phyloP scores from a whole-genome alignment of 1,140 invertebrate genomes.

The Drosophila virilis region DNA sequence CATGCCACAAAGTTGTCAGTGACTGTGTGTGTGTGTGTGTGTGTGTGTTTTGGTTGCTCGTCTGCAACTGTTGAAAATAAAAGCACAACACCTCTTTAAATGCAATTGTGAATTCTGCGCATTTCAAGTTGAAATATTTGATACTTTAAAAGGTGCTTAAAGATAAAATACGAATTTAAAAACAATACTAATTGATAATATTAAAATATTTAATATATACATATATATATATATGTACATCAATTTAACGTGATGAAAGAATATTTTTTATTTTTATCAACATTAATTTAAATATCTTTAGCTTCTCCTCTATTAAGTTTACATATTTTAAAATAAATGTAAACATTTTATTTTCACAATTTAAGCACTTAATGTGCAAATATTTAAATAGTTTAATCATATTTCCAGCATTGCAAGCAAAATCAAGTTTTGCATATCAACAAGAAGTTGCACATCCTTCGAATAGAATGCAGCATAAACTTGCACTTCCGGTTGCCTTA shows the following conservation, averaged over 20 bases:
- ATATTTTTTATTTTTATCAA: no score
- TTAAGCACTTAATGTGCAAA: neutral
- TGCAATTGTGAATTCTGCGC: constrained; percentile 13
- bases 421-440: constrained; percentile 9
- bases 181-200: neutral
- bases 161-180: neutral
- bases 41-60: constrained; percentile 4
- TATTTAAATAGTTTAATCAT: neutral
- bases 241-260: no score
- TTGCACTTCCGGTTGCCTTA: constrained; percentile 57
- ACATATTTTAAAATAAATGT: no score
- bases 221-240: neutral
- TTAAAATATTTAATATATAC: neutral
- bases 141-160: neutral
- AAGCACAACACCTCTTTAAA: constrained; percentile 53
- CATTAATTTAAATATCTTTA: no score
- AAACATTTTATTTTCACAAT: no score
- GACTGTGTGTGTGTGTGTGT: neutral
- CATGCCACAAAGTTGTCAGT: constrained; percentile 32
- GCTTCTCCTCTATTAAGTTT: no score
- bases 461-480: constrained; percentile 56
- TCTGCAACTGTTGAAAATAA: constrained; percentile 42
- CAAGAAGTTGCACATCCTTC: constrained; percentile 31
- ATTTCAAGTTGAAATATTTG: constrained; percentile 1
- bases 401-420: neutral